A percentile compares a stretch with the other conserved stretches of the same genome.
Conservation (phyloP, 2,113 vertebrate genomes). For the Redunca redunca region DNA sequence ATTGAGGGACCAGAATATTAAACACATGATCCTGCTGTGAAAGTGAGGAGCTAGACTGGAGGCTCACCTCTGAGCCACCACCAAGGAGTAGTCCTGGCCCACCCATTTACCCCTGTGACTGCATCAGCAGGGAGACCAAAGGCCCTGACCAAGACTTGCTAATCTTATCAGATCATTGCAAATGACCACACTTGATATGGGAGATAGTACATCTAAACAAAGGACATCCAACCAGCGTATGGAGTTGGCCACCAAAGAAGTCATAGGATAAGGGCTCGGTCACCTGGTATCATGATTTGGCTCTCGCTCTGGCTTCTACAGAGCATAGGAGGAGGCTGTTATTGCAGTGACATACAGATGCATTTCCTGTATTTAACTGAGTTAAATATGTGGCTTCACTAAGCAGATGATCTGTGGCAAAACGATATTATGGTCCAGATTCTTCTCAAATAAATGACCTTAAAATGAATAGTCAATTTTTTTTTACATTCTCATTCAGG, state of each 20-base stretch:
- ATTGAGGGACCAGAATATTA: not conserved
- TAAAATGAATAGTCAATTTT: not conserved
- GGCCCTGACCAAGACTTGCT: not conserved
- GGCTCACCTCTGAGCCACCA: not conserved
- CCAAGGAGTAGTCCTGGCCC: not conserved
- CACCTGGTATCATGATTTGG: not conserved
- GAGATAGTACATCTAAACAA: not conserved
- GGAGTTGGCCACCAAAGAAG: not conserved
- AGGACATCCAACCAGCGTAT: not conserved
- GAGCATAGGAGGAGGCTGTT: not conserved
- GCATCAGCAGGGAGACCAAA: not conserved
- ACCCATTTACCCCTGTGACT: not conserved
- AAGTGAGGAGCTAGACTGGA: not conserved
- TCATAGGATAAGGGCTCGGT: not conserved
- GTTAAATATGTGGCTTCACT: not conserved
- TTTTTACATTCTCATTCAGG: conserved; percentile 8
- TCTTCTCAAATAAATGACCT: not conserved
- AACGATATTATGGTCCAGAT: not conserved
- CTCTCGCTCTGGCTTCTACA: not conserved
- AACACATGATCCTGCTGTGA: not conserved
- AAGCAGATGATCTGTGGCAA: not conserved
- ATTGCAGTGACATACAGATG: not conserved
- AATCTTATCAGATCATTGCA: not conserved
- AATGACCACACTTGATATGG: not conserved
- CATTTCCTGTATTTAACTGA: not conserved